phyloP scores from a whole-genome alignment of 2,797 vertebrate species.

The Macroramphosus scolopax region DNA sequence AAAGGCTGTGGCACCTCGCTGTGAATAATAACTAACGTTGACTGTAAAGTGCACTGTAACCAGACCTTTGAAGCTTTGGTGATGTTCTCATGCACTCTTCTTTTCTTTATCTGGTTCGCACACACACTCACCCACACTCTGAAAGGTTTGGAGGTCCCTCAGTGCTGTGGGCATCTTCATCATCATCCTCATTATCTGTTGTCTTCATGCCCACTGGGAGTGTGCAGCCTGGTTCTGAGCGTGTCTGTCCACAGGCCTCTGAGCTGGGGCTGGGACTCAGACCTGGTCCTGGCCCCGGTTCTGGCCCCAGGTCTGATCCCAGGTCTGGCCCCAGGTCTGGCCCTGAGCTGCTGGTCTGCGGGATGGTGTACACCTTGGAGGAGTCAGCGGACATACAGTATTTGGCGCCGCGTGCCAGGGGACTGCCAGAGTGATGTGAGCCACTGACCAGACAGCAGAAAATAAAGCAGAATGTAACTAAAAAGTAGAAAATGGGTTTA shows the following conservation, averaged over 20 bases:
- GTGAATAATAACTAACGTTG: too few relatives aligned
- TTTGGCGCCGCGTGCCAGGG: slow-evolving; percentile 84
- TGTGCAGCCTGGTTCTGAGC: slow-evolving; percentile 77
- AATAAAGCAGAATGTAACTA: slow-evolving; percentile 60
- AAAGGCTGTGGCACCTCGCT: neutral
- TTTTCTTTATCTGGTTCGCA: slow-evolving; percentile 13
- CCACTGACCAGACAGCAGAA: slow-evolving; percentile 77
- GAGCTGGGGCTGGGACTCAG: slow-evolving; percentile 51
- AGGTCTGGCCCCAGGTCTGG: slow-evolving; percentile 43
- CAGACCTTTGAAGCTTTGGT: too few relatives aligned
- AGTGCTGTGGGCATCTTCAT: slow-evolving; percentile 80
- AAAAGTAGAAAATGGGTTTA: slow-evolving; percentile 44
- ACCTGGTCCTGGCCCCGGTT: slow-evolving; percentile 39
- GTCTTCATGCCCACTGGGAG: slow-evolving; percentile 84
- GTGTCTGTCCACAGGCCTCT: slow-evolving; percentile 76
- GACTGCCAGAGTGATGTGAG: slow-evolving; percentile 91
- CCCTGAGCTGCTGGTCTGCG: slow-evolving; percentile 74
- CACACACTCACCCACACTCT: slow-evolving; percentile 87
- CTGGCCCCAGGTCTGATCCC: slow-evolving; percentile 70
- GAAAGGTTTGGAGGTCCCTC: slow-evolving; percentile 84
- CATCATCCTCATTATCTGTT: slow-evolving; percentile 71
- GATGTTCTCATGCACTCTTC: slow-evolving; percentile 16
- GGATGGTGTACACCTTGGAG: slow-evolving; percentile 91
- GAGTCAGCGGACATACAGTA: slow-evolving; percentile 86
- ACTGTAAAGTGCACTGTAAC: too few relatives aligned